Evolutionary conservation across 2,113 vertebrate genomes (phyloP).

Genomic region (Salvator merianae): DNA sequence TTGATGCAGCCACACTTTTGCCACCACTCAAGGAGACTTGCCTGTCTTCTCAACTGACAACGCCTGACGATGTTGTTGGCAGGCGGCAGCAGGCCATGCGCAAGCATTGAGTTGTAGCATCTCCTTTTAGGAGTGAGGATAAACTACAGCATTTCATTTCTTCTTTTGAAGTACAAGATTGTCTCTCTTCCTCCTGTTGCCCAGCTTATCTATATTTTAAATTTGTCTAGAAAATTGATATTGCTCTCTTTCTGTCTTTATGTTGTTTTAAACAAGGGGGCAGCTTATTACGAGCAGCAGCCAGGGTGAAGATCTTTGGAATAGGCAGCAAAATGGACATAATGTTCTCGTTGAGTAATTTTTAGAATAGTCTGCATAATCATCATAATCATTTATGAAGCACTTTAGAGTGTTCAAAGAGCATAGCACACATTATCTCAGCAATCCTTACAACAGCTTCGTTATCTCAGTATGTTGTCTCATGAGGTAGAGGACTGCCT

Average conservation of each 20-base stretch:
- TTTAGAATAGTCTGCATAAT: slow-evolving; percentile 4
- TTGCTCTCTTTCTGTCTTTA: not conserved
- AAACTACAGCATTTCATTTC: not conserved
- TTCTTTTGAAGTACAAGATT: not conserved
- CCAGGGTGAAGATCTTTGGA: slow-evolving; percentile 1
- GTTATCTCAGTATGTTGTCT: not conserved
- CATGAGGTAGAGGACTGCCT: no score
- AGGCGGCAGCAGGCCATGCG: no score
- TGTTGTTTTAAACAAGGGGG: slow-evolving; percentile 1
- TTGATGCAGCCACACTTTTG: no score
- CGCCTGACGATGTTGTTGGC: no score
- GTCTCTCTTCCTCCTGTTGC: not conserved
- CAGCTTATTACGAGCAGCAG: not conserved
- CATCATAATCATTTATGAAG: not conserved
- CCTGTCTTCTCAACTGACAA: no score
- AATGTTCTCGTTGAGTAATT: slow-evolving; percentile 18
- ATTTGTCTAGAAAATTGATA: not conserved
- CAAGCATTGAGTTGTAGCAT: no score
- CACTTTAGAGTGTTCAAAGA: slow-evolving; percentile 1
- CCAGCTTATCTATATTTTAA: not conserved
- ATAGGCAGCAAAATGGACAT: not conserved
- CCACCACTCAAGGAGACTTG: no score
- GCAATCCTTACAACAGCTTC: not conserved
- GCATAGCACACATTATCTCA: not conserved
- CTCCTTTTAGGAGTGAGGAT: not conserved